These are phyloP conservation scores for Spea multiplicata DNA, from an alignment of 2,113 vertebrate species.

Conservation along the genomic window DNA sequence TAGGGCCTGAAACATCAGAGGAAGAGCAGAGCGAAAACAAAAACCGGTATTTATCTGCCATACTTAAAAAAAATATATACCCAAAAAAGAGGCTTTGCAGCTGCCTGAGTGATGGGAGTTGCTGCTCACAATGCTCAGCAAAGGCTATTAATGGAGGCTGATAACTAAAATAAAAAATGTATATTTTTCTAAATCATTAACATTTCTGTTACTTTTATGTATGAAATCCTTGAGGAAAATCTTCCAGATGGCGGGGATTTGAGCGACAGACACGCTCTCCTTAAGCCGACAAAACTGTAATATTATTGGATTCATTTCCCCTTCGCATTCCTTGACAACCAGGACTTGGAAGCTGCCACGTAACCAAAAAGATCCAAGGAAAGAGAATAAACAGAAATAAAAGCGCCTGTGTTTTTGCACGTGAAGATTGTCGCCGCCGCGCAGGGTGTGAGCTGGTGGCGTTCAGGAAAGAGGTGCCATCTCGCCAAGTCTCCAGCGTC, in stretches of 20 bases:
- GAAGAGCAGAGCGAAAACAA: background rate
- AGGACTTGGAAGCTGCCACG: background rate
- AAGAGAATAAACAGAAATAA: background rate
- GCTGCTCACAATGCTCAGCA: no score
- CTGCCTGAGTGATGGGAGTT: no score
- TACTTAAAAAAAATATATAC: no score
- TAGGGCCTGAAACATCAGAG: background rate
- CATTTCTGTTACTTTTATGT: background rate
- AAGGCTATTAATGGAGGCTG: no score
- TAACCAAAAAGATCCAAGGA: conserved; percentile 15
- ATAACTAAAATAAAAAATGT: no score
- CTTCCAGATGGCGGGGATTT: background rate
- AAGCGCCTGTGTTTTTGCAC: background rate
- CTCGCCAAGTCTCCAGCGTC: background rate
- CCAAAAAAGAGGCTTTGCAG: no score
- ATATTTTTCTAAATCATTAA: no score
- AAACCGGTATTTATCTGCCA: no score
- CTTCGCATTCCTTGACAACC: conserved; percentile 9
- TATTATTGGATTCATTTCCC: background rate
- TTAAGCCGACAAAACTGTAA: background rate
- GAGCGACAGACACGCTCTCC: background rate
- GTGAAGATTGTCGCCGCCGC: conserved; percentile 16
- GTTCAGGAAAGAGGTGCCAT: background rate
- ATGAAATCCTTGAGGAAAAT: background rate
- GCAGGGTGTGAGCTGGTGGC: background rate